Percentiles rank a stretch among this genome's conserved stretches.
Conservation (phyloP, 2,888 invertebrate genomes). For the Parthenolecanium corni region DNA sequence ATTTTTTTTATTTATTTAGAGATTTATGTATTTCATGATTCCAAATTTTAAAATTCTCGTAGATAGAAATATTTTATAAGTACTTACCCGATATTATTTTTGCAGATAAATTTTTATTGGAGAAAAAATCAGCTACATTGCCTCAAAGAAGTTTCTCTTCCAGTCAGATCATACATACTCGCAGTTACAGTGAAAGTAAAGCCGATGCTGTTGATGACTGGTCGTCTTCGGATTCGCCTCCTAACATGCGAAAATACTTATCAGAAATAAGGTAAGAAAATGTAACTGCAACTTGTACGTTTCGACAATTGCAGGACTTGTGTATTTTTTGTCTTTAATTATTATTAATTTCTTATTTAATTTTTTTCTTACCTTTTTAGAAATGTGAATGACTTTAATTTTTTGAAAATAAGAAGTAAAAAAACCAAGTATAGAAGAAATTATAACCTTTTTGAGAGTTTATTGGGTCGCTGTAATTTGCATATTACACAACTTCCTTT, state of each 20-base stretch:
- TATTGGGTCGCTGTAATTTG: too few relatives aligned
- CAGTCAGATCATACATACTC: constrained; percentile 32
- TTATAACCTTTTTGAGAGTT: too few relatives aligned
- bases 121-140: constrained; percentile 34
- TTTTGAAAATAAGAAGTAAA: too few relatives aligned
- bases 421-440: too few relatives aligned
- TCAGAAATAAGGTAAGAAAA: constrained; percentile 1
- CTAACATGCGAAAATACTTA: constrained; percentile 17
- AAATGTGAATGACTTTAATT: too few relatives aligned
- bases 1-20: too few relatives aligned
- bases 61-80: too few relatives aligned
- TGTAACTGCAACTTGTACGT: neutral
- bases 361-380: too few relatives aligned
- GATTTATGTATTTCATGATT: too few relatives aligned
- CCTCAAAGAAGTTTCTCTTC: constrained; percentile 31
- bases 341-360: neutral
- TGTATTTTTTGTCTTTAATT: neutral
- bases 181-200: constrained; percentile 37
- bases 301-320: neutral
- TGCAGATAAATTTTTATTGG: constrained; percentile 14
- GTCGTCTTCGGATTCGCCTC: constrained; percentile 18
- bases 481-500: too few relatives aligned
- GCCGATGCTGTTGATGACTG: constrained; percentile 31
- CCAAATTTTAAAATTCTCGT: too few relatives aligned
- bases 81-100: too few relatives aligned